Evolutionary conservation across 1,140 invertebrate genomes (phyloP), one percentile per base, ranked within the genome.

Genomic region (Sesamia nonagrioides): DNA sequence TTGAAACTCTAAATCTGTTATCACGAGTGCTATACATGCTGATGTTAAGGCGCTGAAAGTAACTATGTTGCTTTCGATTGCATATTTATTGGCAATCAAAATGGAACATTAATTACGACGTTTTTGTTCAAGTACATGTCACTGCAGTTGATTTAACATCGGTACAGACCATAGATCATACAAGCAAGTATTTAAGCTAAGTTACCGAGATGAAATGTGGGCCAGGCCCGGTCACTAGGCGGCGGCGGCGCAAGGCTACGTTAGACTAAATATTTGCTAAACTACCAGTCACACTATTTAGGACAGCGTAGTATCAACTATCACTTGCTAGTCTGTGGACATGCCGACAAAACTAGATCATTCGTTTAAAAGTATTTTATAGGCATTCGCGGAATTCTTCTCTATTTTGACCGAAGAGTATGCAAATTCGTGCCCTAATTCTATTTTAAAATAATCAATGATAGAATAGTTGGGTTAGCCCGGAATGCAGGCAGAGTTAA

Each of bases 191-290:
- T 27, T 50, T 50, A 48, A 35, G 33, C n/a, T 56, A 58, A 40
- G 48, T 78, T 82, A 78, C 72, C 48, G 56, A 82, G 74, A 73
- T 77, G 66, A 68, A 82, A 82, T 79, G 81, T 82, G 77, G 81
- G 77, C 66, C 66, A 80, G 71, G 72, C 56, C 58, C 56, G 48
- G 72, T 75, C 17, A 78, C 69, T 61, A 75, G 69, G 42, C 76
- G 40, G 80, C 52, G 27, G 27, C 27, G 27, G 61, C 60, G 61
- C 37, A 73, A 79, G 66, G 77, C 77, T 77, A 79, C 66, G 71
- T 68, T 73, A 66, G 52, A 17, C 77, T n/a, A 69, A 78, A 80
- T 71, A 80, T 72, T 71, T 45, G 50, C 42, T 76, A 71, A 73
- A 63, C 74, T 45, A 54, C 74, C 74, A 61, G 60, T 48, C 60